Conservation (phyloP, 2,797 vertebrate species). For the Hoplostethus atlanticus region DNA sequence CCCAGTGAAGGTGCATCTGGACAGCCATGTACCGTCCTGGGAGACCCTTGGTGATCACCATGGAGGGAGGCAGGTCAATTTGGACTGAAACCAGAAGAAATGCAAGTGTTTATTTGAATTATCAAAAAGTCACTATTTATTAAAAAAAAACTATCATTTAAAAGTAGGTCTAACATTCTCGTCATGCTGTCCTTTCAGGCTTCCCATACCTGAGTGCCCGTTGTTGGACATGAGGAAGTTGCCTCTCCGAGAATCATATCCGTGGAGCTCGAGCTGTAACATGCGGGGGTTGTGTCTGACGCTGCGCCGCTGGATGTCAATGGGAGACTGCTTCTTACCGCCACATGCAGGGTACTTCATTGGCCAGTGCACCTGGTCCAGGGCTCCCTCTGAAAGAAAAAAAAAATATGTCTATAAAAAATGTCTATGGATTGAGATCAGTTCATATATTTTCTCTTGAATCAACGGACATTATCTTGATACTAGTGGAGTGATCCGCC, state of each 20-base stretch:
- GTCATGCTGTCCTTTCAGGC: background rate
- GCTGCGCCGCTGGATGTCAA: slow-evolving; percentile 87
- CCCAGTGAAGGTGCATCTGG: slow-evolving; percentile 97
- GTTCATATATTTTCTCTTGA: background rate
- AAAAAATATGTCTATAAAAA: background rate
- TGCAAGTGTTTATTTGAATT: too few species aligned
- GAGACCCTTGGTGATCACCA: slow-evolving; percentile 85
- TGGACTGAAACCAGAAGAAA: slow-evolving; percentile 83
- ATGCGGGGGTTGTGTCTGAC: slow-evolving; percentile 82
- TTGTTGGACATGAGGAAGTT: slow-evolving; percentile 90
- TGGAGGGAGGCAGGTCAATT: slow-evolving; percentile 87
- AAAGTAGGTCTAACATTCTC: background rate
- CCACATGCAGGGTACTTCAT: slow-evolving; percentile 84
- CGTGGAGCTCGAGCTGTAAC: slow-evolving; percentile 80
- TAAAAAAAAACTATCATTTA: background rate
- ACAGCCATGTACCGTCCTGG: slow-evolving; percentile 84
- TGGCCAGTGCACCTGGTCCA: slow-evolving; percentile 90
- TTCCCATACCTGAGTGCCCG: slow-evolving; percentile 89
- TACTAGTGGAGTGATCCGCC: too few species aligned
- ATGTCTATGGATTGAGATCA: background rate
- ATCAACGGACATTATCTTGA: too few species aligned
- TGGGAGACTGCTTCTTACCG: slow-evolving; percentile 88
- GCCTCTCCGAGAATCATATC: slow-evolving; percentile 80
- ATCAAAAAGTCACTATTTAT: too few species aligned
- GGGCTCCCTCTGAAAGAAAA: slow-evolving; percentile 78